Base-by-base conservation (phyloP, 2,888 invertebrate species). In the Pyrocoelia pectoralis region DNA sequence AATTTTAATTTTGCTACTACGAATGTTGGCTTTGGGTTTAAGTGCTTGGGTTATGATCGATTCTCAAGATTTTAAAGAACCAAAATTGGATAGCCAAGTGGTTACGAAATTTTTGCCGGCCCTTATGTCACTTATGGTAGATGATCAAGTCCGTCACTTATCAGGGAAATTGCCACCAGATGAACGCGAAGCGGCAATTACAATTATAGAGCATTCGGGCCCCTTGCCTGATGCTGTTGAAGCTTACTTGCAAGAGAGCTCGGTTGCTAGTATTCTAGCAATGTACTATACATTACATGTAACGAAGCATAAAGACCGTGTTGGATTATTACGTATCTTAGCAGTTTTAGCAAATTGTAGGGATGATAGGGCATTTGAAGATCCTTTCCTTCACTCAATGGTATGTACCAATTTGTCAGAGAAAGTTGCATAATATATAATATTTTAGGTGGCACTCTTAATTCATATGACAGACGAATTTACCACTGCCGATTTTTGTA, bases 11-110 rank as follows among this genome's bases (percentile, higher is more conserved):
- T 82, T 98, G 17, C 82, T 98, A 62, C 82, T 98, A 58, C 86
- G 98, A 77, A 96, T 98, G 96, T 83, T 98, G 69, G 93, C 95
- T 0, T 83, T 98, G 43, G 97, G 97, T 0, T 82, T 97, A 41
- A 94, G 95, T 79, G 95, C 97, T 2, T 97, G 97, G 97, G 91
- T 94, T 28, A 97, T 98, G 94, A 97, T 98, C 68, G 95, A 97
- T 79, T 94, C 95, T 1, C 92, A 94, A 83, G 93, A 94, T 72
- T 97, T 97, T 76, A 95, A 95, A 77, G 98, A 98, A 80, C 97
- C 97, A 0, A 96, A 96, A 83, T 83, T 97, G 61, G 97, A 97
- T 73, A 90, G 91, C 76, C 94, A 95, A 83, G 90, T 97, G 24
- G 94, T 98, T 0, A 97, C 96, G 0, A 96, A 97, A 81, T 97